phyloP scores from a whole-genome alignment of 2,888 invertebrate species.

The Amblyteles armatorius region DNA sequence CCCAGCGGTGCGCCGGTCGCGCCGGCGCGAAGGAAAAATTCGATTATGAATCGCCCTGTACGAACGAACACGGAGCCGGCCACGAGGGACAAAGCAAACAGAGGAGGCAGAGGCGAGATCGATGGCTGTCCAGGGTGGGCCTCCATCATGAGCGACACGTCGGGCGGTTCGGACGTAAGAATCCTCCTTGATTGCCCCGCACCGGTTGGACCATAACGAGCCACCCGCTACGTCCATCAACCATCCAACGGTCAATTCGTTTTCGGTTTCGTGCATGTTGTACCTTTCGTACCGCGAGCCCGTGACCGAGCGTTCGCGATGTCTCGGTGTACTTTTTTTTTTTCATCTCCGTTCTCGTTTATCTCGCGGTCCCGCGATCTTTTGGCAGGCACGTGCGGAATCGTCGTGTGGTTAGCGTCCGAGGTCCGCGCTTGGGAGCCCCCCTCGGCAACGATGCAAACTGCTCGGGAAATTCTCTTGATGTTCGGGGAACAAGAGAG shows the following conservation, averaged over 20 bases:
- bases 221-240: slow-evolving; percentile 84
- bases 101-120: slow-evolving; percentile 75
- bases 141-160: slow-evolving; percentile 84
- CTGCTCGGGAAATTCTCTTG: slow-evolving; percentile 20
- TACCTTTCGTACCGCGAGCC: slow-evolving; percentile 39
- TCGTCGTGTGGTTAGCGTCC: not conserved
- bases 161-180: slow-evolving; percentile 79
- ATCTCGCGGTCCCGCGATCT: not conserved
- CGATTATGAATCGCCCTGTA: slow-evolving; percentile 53
- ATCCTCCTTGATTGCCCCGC: slow-evolving; percentile 81
- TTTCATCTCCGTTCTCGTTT: slow-evolving; percentile 30
- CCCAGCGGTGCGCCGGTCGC: not conserved
- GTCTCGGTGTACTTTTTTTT: slow-evolving; percentile 7
- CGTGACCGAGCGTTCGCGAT: slow-evolving; percentile 35
- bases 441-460: slow-evolving; percentile 6
- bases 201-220: slow-evolving; percentile 80
- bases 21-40: not conserved
- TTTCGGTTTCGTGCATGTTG: slow-evolving; percentile 70
- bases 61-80: slow-evolving; percentile 9
- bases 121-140: slow-evolving; percentile 79
- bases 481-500: slow-evolving; percentile 43
- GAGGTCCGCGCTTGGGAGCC: slow-evolving; percentile 26
- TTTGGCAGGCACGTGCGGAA: slow-evolving; percentile 38
- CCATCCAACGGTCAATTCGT: slow-evolving; percentile 79
- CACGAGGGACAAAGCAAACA: slow-evolving; percentile 74